A percentile compares a stretch with the other conserved stretches of the same genome.
These are phyloP conservation scores for Muschampia plurimacula DNA, from an alignment of 2,888 invertebrate genomes.

Conservation along the genomic window DNA sequence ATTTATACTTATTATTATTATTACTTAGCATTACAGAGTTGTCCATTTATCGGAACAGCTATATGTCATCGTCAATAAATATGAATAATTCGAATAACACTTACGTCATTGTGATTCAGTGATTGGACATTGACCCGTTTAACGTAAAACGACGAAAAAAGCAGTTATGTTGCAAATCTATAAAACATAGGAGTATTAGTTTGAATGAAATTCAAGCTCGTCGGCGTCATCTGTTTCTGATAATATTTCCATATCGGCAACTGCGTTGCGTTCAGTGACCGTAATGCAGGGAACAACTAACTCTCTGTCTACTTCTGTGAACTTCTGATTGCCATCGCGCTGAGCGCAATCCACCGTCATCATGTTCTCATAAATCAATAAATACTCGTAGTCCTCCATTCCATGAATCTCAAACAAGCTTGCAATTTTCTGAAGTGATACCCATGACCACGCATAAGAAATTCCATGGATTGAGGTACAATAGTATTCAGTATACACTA, in stretches of 20 bases:
- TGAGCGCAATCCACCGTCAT: slow-evolving; percentile 54
- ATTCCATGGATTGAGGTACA: background rate
- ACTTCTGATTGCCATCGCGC: slow-evolving; percentile 69
- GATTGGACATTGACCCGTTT: background rate
- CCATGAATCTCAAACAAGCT: slow-evolving; percentile 22
- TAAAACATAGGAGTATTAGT: background rate
- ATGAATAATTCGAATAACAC: slow-evolving; percentile 32
- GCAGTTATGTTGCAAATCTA: slow-evolving; percentile 5
- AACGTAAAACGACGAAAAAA: slow-evolving; percentile 5
- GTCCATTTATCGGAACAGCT: slow-evolving; percentile 40
- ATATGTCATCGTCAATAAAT: slow-evolving; percentile 21
- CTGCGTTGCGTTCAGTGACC: slow-evolving; percentile 62
- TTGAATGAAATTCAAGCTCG: slow-evolving; percentile 34
- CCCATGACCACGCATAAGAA: background rate
- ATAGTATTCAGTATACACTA: background rate
- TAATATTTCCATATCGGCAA: slow-evolving; percentile 79
- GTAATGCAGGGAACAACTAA: slow-evolving; percentile 68
- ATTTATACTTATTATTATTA: no score
- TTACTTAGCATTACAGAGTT: slow-evolving; percentile 64
- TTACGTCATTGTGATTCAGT: slow-evolving; percentile 12
- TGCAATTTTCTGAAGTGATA: slow-evolving; percentile 29
- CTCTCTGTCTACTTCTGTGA: slow-evolving; percentile 79
- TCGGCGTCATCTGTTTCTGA: slow-evolving; percentile 72
- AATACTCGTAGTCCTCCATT: slow-evolving; percentile 50
- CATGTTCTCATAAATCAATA: slow-evolving; percentile 66